Conservation (phyloP, 2,797 vertebrate genomes). For the Squalus acanthias region DNA sequence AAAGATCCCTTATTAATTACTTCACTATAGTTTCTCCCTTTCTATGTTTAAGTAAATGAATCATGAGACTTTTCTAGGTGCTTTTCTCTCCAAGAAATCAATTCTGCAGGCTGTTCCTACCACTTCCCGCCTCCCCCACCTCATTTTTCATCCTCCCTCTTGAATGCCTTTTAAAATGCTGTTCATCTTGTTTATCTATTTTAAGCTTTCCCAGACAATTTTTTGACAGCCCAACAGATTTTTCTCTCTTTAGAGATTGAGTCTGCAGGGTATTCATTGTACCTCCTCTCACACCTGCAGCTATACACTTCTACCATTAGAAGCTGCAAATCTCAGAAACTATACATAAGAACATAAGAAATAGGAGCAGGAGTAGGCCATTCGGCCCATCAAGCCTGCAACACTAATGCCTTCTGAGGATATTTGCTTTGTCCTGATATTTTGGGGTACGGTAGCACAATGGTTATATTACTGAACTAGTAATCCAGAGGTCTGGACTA, state of each 20-base stretch:
- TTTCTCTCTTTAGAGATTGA: neutral
- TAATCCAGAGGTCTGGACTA: no score
- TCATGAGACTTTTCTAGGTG: neutral
- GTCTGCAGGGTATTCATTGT: neutral
- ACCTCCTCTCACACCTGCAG: neutral
- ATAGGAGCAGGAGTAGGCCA: no score
- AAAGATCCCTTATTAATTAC: neutral
- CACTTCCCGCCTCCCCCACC: neutral
- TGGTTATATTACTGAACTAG: no score
- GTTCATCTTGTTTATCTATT: neutral
- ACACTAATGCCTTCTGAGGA: neutral
- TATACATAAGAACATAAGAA: no score
- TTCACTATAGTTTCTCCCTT: neutral
- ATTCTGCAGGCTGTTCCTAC: neutral
- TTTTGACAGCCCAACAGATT: neutral
- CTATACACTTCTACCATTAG: neutral
- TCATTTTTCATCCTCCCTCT: neutral
- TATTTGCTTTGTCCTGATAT: neutral
- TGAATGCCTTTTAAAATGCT: neutral
- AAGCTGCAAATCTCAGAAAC: neutral
- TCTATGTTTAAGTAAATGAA: neutral
- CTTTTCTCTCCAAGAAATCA: neutral
- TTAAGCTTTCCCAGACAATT: neutral
- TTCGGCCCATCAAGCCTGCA: no score
- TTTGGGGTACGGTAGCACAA: neutral